Conservation (phyloP, 1,140 invertebrate species). For the Episyrphus balteatus region DNA sequence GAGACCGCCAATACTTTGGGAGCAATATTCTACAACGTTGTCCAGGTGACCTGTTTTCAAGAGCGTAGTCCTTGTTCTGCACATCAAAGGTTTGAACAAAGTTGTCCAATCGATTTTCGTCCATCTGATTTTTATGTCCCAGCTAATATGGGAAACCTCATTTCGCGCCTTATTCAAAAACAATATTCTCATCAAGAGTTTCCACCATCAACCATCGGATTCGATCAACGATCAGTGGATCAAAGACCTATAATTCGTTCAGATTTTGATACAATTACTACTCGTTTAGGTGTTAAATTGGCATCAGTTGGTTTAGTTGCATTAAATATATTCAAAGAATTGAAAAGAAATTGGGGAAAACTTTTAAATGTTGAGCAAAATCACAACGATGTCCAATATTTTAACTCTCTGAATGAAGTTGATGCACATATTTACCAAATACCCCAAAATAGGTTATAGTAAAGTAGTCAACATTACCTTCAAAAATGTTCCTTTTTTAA, state of each 20-base stretch:
- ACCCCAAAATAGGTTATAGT: no score
- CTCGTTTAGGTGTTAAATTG: conserved; percentile 27
- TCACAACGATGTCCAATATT: conserved; percentile 8
- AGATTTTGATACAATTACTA: conserved; percentile 1
- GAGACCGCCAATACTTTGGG: conserved; percentile 57
- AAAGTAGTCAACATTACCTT: no score
- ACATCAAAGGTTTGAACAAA: conserved; percentile 46
- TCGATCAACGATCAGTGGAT: not conserved
- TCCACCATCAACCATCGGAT: not conserved
- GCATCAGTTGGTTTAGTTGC: conserved; percentile 32
- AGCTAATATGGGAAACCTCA: conserved; percentile 26
- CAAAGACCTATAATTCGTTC: not conserved
- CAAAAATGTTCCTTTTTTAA: no score
- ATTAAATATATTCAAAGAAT: conserved; percentile 23
- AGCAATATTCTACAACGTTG: conserved; percentile 57
- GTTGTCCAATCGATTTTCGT: conserved; percentile 26
- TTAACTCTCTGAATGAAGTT: conserved; percentile 9
- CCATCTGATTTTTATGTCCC: conserved; percentile 32
- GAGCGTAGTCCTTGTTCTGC: conserved; percentile 51
- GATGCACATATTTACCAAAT: no score
- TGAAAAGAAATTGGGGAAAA: conserved; percentile 19
- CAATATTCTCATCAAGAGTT: not conserved
- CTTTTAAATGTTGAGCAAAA: conserved; percentile 6
- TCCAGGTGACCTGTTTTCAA: conserved; percentile 55
- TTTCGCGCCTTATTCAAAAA: conserved; percentile 20